A percentile compares a stretch with the other conserved stretches of the same genome.
These are phyloP conservation scores for Steromphala cineraria DNA, from an alignment of 2,888 invertebrate species.

Conservation along the genomic window DNA sequence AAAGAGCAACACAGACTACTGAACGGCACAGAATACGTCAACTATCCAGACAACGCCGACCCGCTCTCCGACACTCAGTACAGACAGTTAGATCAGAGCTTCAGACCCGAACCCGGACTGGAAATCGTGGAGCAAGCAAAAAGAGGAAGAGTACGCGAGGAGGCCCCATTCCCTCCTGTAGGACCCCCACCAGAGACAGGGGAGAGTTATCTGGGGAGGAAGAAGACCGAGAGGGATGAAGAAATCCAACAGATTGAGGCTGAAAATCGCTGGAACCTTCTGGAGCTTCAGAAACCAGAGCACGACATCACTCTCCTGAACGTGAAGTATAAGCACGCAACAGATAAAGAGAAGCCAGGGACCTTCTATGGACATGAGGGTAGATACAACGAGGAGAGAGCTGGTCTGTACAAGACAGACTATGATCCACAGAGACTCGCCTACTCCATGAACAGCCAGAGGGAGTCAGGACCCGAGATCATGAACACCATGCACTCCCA, in stretches of 20 bases:
- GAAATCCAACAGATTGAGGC: slow-evolving; percentile 71
- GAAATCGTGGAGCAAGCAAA: slow-evolving; percentile 28
- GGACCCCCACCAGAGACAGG: slow-evolving; percentile 45
- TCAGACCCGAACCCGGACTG: slow-evolving; percentile 48
- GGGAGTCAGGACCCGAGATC: slow-evolving; percentile 56
- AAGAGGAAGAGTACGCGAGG: slow-evolving; percentile 31
- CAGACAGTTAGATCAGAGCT: slow-evolving; percentile 49
- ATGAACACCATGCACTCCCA: slow-evolving; percentile 64
- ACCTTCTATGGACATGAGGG: slow-evolving; percentile 73
- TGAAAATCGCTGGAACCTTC: slow-evolving; percentile 62
- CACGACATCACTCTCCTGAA: slow-evolving; percentile 66
- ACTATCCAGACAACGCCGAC: slow-evolving; percentile 55
- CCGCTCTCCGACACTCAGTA: slow-evolving; percentile 45
- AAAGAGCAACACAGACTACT: slow-evolving; percentile 65
- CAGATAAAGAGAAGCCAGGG: slow-evolving; percentile 54
- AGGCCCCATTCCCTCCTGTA: slow-evolving; percentile 49
- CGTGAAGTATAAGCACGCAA: slow-evolving; percentile 57
- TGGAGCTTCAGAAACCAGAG: slow-evolving; percentile 63
- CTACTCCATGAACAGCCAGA: slow-evolving; percentile 60
- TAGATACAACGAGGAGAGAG: slow-evolving; percentile 69
- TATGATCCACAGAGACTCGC: slow-evolving; percentile 68
- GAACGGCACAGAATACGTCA: slow-evolving; percentile 66
- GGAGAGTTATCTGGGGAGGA: slow-evolving; percentile 48
- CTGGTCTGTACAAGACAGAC: slow-evolving; percentile 71
- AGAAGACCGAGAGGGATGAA: slow-evolving; percentile 45